Conservation (phyloP, 1,140 invertebrate genomes). For the Dendroctonus valens region DNA sequence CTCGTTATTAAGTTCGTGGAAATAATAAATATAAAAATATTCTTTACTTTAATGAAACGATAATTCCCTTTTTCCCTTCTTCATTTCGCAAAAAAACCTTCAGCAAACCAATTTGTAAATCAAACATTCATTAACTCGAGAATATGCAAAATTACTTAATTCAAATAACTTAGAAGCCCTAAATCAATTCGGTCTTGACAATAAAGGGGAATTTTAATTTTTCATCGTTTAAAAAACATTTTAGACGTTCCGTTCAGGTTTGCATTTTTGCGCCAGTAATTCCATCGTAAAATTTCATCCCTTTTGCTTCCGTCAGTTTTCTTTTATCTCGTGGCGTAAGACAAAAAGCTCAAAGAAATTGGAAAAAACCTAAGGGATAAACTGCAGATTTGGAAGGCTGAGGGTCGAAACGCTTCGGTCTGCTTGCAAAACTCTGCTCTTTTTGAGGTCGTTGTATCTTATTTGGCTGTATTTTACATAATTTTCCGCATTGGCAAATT, state of each 20-base stretch:
- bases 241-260: background rate
- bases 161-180: background rate
- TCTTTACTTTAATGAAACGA: too few relatives aligned
- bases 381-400: slow-evolving; percentile 5
- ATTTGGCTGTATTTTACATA: slow-evolving; percentile 14
- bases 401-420: slow-evolving; percentile 18
- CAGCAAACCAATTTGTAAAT: slow-evolving; percentile 4
- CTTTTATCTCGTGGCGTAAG: slow-evolving; percentile 17
- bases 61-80: background rate
- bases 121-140: slow-evolving; percentile 6
- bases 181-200: background rate
- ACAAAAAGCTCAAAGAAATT: slow-evolving; percentile 19
- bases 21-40: too few relatives aligned
- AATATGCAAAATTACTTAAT: slow-evolving; percentile 2
- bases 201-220: slow-evolving; percentile 7
- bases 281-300: slow-evolving; percentile 10
- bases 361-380: slow-evolving; percentile 23
- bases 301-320: slow-evolving; percentile 4
- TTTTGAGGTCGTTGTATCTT: slow-evolving; percentile 3
- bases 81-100: background rate
- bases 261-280: slow-evolving; percentile 7
- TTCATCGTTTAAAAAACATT: slow-evolving; percentile 2
- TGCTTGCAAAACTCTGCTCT: slow-evolving; percentile 5
- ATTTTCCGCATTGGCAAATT: slow-evolving; percentile 1
- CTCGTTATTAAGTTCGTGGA: too few relatives aligned